Evolutionary conservation across 2,113 vertebrate species (phyloP), one percentile per base, ranked within the genome.

Genomic region (Meles meles): DNA sequence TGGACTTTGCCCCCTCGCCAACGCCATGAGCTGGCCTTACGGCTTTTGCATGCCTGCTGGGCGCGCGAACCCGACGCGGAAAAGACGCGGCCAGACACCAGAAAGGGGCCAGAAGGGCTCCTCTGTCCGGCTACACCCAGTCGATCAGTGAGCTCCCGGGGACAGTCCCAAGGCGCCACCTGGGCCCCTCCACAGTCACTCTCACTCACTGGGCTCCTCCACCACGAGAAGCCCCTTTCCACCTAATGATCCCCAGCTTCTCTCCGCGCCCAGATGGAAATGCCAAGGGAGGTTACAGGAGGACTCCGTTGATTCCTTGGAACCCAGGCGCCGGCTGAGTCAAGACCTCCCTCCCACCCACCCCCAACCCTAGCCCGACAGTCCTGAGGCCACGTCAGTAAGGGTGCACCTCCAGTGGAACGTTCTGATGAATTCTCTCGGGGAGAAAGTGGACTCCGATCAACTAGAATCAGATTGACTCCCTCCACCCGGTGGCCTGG

Each of bases 121-220:
- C 39, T 90, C 95, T 90, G 79, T 83, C 90, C 61, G 23, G 44
- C 95, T 69, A 65, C 18, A 42, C 65, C 79, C 91, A 83, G 94
- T 97, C 96, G 97, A 95, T 97, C 97, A 95, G 39, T 14, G 29
- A 79, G 79, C 87, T 97, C 72, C 10, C 0, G 29, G 81, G 76
- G 74, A 94, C 80, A 65, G 88, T 92, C 55, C 27, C 81, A 34
- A 52, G 71, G 82, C 77, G 57, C 61, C 85, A 74, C 77, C 44
- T 5, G 10, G 44, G 39, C 37, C 65, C 25, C 61, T 83, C 49
- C 74, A 83, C 74, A 76, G 65, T 21, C 47, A 79, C 63, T 93
- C 44, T 42, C 69, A 92, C 47, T 80, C 31, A 21, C 47, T 21
- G 6, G 69, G 13, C 85, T 63, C n/a, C 5, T 18, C 37, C 31